Conservation (phyloP, 2,797 vertebrate genomes). For the Melanotaenia pygmaea region DNA sequence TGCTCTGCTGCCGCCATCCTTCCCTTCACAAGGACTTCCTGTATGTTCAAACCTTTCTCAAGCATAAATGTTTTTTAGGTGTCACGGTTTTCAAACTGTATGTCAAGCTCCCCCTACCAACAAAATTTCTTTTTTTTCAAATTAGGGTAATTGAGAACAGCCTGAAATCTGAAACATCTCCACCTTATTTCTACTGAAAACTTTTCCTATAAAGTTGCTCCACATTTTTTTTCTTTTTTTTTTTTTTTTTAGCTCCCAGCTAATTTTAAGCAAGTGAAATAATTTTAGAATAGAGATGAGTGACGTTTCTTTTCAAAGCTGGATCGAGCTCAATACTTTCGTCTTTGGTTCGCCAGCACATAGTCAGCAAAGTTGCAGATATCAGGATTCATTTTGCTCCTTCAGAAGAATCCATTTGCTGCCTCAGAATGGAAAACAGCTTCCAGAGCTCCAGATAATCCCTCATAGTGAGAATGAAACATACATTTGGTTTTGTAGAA, state of each 20-base stretch:
- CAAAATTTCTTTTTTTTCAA: not conserved
- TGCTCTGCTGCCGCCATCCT: slow-evolving; percentile 4
- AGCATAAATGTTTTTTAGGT: slow-evolving; percentile 22
- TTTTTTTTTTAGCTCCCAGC: not conserved
- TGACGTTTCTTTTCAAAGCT: slow-evolving; percentile 2
- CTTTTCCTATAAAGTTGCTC: not conserved
- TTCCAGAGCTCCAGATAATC: slow-evolving; percentile 18
- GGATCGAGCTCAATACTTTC: not conserved
- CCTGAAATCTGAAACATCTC: not conserved
- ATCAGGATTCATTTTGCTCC: slow-evolving; percentile 2
- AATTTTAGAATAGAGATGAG: not conserved
- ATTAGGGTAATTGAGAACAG: not conserved
- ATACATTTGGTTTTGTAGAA: slow-evolving; percentile 10
- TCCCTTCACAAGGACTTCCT: slow-evolving; percentile 24
- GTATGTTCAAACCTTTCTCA: slow-evolving; percentile 17
- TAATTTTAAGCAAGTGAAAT: slow-evolving; percentile 2
- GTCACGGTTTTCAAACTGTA: slow-evolving; percentile 3
- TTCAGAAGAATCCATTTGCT: slow-evolving; percentile 3
- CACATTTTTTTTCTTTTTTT: too few species aligned
- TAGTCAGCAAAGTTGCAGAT: not conserved
- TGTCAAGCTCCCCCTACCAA: not conserved
- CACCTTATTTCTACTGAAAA: not conserved
- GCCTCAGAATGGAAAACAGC: slow-evolving; percentile 19
- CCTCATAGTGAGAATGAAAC: slow-evolving; percentile 25
- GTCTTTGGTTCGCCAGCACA: not conserved